Conservation (phyloP, 2,113 vertebrate genomes). For the Lophochroa leadbeateri region DNA sequence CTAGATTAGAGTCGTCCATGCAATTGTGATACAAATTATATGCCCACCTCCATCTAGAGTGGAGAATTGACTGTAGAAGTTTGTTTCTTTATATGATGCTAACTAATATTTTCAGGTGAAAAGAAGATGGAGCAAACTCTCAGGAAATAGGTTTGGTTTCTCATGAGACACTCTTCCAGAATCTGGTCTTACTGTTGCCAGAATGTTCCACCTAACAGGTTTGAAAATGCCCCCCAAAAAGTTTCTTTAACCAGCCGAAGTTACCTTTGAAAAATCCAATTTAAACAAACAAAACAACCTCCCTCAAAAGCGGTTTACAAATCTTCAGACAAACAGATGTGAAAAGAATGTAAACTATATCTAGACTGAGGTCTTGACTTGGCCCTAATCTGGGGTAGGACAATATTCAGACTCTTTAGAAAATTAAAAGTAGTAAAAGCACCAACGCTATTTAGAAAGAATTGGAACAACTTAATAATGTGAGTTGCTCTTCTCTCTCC, state of each 20-base stretch:
- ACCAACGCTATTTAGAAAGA: background rate
- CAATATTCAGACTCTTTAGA: background rate
- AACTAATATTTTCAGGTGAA: background rate
- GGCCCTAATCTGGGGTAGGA: background rate
- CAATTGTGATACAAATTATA: background rate
- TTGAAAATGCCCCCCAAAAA: background rate
- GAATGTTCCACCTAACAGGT: background rate
- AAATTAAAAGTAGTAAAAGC: background rate
- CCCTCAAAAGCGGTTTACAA: background rate
- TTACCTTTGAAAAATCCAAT: background rate
- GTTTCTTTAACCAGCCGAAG: background rate
- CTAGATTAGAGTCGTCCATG: background rate
- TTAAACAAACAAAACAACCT: background rate
- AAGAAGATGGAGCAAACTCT: background rate
- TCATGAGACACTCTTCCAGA: background rate
- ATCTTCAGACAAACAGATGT: background rate
- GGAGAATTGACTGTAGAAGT: background rate
- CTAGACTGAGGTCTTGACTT: background rate
- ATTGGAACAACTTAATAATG: background rate
- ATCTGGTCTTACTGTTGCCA: background rate
- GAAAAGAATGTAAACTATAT: background rate
- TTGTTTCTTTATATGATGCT: background rate
- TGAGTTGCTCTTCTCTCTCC: background rate
- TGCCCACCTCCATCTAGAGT: background rate
- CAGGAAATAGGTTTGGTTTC: background rate